These are phyloP conservation scores for Drosophila grimshawi DNA, from an alignment of 1,140 invertebrate genomes.

Conservation along the genomic window DNA sequence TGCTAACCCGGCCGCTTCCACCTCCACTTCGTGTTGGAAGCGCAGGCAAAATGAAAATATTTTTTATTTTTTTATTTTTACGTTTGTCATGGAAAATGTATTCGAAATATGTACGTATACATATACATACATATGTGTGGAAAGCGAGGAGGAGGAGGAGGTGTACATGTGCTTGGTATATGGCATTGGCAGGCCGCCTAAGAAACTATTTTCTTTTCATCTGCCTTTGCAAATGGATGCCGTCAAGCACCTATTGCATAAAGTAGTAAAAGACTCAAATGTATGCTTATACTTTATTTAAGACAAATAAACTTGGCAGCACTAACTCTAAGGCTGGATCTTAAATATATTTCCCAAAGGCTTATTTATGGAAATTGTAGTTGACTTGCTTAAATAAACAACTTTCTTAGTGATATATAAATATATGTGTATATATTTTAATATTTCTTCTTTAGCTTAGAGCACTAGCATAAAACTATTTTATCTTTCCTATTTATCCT, in stretches of 20 bases:
- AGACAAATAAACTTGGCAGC: not conserved
- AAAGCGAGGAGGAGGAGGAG: not conserved
- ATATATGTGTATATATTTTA: too few relatives aligned
- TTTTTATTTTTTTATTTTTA: slow-evolving; percentile 25
- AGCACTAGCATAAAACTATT: not conserved
- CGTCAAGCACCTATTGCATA: slow-evolving; percentile 57
- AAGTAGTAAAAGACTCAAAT: slow-evolving; percentile 43
- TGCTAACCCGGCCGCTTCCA: not conserved
- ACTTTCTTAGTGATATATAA: too few relatives aligned
- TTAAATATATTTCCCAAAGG: not conserved
- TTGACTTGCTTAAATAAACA: too few relatives aligned
- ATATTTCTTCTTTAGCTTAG: not conserved
- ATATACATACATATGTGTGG: not conserved
- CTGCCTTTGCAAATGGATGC: slow-evolving; percentile 38
- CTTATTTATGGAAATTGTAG: not conserved
- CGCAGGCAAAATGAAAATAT: slow-evolving; percentile 37
- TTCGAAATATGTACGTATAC: slow-evolving; percentile 52
- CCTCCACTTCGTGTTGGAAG: slow-evolving; percentile 21
- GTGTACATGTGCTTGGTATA: slow-evolving; percentile 18
- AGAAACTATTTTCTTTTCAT: slow-evolving; percentile 77
- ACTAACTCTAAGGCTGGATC: not conserved
- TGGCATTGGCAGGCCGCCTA: slow-evolving; percentile 59
- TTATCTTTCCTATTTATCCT: not conserved
- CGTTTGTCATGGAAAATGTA: slow-evolving; percentile 62
- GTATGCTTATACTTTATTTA: not conserved